These are phyloP conservation scores for Misgurnus anguillicaudatus DNA, from an alignment of 2,113 vertebrate species.

Conservation along the genomic window DNA sequence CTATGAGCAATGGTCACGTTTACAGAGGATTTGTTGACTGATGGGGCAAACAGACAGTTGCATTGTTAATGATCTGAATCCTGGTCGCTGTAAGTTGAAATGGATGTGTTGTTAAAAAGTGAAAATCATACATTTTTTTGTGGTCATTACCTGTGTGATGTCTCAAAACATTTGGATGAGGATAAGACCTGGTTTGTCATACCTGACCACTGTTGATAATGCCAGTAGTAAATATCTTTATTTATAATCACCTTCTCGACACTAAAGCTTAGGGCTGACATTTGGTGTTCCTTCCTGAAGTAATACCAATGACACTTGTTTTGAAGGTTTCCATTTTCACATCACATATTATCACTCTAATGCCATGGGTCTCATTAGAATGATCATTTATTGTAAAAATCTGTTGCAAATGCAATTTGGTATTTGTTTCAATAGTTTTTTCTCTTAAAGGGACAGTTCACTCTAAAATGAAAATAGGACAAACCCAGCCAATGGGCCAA, in stretches of 20 bases:
- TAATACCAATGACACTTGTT: too few relatives aligned
- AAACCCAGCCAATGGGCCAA: too few relatives aligned
- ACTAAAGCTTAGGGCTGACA: too few relatives aligned
- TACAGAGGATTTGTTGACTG: background rate
- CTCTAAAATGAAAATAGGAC: too few relatives aligned
- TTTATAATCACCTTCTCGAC: too few relatives aligned
- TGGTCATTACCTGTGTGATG: background rate
- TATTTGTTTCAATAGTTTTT: background rate
- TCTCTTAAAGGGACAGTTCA: background rate
- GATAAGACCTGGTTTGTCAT: background rate
- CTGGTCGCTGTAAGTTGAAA: background rate
- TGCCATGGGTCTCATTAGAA: background rate
- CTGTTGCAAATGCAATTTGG: background rate
- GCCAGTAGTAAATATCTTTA: background rate
- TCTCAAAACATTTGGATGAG: background rate
- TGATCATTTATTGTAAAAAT: too few relatives aligned
- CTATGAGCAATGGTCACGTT: background rate
- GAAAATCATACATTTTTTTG: background rate
- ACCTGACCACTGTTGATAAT: background rate
- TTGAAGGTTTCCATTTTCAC: background rate
- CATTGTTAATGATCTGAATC: background rate
- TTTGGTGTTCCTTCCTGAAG: too few relatives aligned
- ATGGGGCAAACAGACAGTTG: background rate
- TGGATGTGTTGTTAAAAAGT: slow-evolving; percentile 8
- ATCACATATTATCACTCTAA: background rate